Percentiles rank a stretch among this genome's conserved stretches.
Evolutionary conservation across 2,797 vertebrate genomes (phyloP).

Genomic region (Melanotaenia trifasciata): DNA sequence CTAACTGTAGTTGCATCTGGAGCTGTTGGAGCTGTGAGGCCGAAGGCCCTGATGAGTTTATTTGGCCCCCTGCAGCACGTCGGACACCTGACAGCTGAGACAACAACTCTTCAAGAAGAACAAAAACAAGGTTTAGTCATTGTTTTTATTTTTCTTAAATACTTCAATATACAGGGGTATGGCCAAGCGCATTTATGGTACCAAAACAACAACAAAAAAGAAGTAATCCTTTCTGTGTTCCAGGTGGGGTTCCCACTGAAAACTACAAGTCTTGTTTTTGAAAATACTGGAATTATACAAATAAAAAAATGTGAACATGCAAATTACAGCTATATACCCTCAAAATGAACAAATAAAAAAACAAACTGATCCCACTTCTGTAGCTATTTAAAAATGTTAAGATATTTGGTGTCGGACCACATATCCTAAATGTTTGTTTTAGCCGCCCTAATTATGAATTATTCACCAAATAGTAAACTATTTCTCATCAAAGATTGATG

Average conservation of each 20-base stretch:
- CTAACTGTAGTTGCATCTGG: constrained; percentile 99
- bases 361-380: too few species aligned
- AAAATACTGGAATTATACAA: too few species aligned
- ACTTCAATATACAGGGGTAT: not conserved
- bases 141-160: constrained; percentile 6
- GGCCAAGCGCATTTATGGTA: too few species aligned
- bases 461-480: not conserved
- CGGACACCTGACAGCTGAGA: constrained; percentile 98
- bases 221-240: too few species aligned
- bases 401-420: not conserved
- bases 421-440: not conserved
- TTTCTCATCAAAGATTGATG: not conserved
- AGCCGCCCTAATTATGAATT: not conserved
- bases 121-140: not conserved
- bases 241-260: not conserved
- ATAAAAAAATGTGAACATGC: too few species aligned
- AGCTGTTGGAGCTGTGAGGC: constrained; percentile 98
- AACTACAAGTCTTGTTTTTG: not conserved
- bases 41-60: constrained; percentile 96
- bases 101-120: constrained; percentile 89
- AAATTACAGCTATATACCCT: too few species aligned
- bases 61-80: constrained; percentile 95
- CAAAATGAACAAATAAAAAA: too few species aligned
- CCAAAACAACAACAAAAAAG: too few species aligned
- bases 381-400: not conserved